Evolutionary conservation across 2,888 invertebrate species (phyloP).

Genomic region (Chorisops tibialis): DNA sequence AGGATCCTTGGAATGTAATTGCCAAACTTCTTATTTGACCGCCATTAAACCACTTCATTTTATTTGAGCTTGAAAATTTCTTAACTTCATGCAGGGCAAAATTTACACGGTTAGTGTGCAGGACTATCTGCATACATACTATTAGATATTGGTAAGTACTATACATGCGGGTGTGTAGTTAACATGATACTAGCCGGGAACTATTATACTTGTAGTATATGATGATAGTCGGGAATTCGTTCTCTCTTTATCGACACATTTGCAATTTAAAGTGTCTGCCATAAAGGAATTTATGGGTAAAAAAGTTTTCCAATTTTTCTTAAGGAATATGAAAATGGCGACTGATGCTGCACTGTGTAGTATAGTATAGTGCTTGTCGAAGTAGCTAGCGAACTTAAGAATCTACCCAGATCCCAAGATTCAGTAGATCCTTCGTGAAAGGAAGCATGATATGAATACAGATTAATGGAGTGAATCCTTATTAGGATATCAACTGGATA

Average conservation of each 20-base stretch:
- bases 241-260: slow-evolving; percentile 33
- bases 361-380: not conserved
- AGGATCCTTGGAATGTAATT: too few species aligned
- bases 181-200: too few species aligned
- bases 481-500: slow-evolving; percentile 25
- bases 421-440: slow-evolving; percentile 12
- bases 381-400: not conserved
- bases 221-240: slow-evolving; percentile 10
- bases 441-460: slow-evolving; percentile 26
- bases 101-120: not conserved
- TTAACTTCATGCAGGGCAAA: not conserved
- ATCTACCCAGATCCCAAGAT: not conserved
- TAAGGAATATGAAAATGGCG: slow-evolving; percentile 33
- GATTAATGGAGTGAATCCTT: slow-evolving; percentile 23
- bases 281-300: slow-evolving; percentile 33
- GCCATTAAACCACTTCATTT: too few species aligned
- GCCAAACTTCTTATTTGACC: too few species aligned
- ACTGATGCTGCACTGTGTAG: slow-evolving; percentile 26
- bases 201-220: not conserved
- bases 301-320: slow-evolving; percentile 35
- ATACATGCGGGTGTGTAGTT: not conserved
- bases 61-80: not conserved
- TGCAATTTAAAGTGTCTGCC: slow-evolving; percentile 34
- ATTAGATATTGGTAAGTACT: not conserved
- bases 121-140: too few species aligned